Conservation (phyloP, 2,797 vertebrate genomes). For the Bradypodion pumilum region DNA sequence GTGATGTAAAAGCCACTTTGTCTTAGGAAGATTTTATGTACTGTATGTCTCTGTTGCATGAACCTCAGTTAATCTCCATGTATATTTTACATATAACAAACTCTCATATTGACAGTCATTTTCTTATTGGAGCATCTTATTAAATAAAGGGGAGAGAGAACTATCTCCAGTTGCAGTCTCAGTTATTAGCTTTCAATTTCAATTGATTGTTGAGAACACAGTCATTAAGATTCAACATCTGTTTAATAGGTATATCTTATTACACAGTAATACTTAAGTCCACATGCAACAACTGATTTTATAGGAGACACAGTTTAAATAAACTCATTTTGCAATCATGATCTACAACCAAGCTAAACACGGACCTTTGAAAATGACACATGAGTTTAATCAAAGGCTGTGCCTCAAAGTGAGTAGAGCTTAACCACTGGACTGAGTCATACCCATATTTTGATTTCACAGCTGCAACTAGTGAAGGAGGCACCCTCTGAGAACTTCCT, state of each 20-base stretch:
- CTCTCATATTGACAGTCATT: slow-evolving; percentile 63
- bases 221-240: slow-evolving; percentile 80
- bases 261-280: slow-evolving; percentile 77
- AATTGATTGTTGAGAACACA: slow-evolving; percentile 77
- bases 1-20: slow-evolving; percentile 49
- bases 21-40: slow-evolving; percentile 44
- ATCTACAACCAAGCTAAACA: slow-evolving; percentile 76
- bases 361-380: slow-evolving; percentile 76
- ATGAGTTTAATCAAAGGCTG: slow-evolving; percentile 81
- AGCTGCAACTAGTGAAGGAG: slow-evolving; percentile 71
- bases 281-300: slow-evolving; percentile 80
- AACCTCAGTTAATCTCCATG: slow-evolving; percentile 59
- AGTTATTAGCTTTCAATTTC: slow-evolving; percentile 78
- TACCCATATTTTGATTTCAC: slow-evolving; percentile 64
- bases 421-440: slow-evolving; percentile 70
- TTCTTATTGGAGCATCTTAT: slow-evolving; percentile 64
- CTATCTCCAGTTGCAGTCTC: slow-evolving; percentile 69
- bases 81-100: slow-evolving; percentile 63
- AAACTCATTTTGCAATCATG: slow-evolving; percentile 82
- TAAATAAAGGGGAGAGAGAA: slow-evolving; percentile 69
- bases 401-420: slow-evolving; percentile 73
- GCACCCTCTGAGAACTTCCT: slow-evolving; percentile 57
- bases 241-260: slow-evolving; percentile 82
- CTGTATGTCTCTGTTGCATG: slow-evolving; percentile 44
- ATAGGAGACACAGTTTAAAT: slow-evolving; percentile 81